Evolutionary conservation across 23 tunicate species (phyloP), one percentile per base, ranked within the genome.

Genomic region (Aplidium turbinatum): DNA sequence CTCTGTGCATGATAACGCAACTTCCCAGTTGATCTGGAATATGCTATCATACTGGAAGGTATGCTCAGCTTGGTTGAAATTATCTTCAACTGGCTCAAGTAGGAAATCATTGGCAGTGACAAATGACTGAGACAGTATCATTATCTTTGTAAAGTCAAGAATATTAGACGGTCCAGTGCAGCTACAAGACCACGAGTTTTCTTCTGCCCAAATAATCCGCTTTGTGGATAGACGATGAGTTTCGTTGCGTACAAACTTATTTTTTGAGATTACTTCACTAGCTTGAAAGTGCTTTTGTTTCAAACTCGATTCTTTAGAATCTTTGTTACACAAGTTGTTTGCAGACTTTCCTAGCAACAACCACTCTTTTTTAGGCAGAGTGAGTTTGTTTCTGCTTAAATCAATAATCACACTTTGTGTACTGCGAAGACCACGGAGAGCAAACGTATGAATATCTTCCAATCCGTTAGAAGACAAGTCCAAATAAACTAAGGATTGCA

Each of bases 151-250:
- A 61, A 76, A 76, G 3, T 28, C 58, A 40, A 76, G 38, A 22
- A 72, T 45, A 4, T 61, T 47, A 21, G 28, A 23, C 4, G 74
- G 53, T 5, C 16, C 26, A 25, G 30, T 13, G 56, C 93, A 78
- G 3, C n/a, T 26, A 38, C 93, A 86, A 20, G 38, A 22, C 93
- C 93, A 86, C 5, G 93, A 85, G 42, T 86, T 86, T 23, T 63
- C 60, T 1, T 74, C 64, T 0, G 85, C 85, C 60, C 85, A 47
- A 5, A 86, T 47, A 62, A 86, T 39, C 70, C 68, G 21, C n/a
- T n/a, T n/a, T n/a, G n/a, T n/a, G n/a, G n/a, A n/a, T n/a, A n/a
- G n/a, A n/a, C n/a, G n/a, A n/a, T n/a, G n/a, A n/a, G n/a, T n/a
- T n/a, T n/a, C n/a, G n/a, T n/a, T n/a, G n/a, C n/a, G n/a, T n/a